Evolutionary conservation across 2,113 vertebrate genomes (phyloP).

Genomic region (Hypocryptadius cinnamomeus): DNA sequence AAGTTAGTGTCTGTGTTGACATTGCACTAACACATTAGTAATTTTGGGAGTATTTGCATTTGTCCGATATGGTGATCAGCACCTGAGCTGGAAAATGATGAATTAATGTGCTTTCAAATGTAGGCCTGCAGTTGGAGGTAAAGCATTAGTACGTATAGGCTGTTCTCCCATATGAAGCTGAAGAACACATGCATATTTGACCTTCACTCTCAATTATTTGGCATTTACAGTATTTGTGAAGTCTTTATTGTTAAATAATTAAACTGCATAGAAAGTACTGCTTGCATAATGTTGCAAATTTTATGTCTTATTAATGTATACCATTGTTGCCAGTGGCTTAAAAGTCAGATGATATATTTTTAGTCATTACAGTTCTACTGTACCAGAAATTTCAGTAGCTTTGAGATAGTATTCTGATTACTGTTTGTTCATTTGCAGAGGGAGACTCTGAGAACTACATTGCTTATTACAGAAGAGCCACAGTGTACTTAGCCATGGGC

Average conservation of each 20-base stretch:
- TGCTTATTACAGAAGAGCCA: slow-evolving; percentile 95
- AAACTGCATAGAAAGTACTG: neutral
- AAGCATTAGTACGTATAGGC: neutral
- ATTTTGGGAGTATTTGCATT: neutral
- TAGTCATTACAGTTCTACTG: neutral
- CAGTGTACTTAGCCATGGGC: slow-evolving; percentile 95
- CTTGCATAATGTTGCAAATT: neutral
- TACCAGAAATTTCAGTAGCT: neutral
- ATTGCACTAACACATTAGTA: neutral
- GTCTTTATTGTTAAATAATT: neutral
- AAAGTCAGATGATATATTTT: neutral
- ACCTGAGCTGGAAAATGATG: neutral
- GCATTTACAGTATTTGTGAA: neutral
- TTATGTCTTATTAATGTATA: neutral
- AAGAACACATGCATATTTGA: neutral
- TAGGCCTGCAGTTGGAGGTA: neutral
- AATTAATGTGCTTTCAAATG: neutral
- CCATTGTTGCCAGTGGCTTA: neutral
- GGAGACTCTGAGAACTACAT: slow-evolving; percentile 95
- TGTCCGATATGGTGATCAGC: neutral
- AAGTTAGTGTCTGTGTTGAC: neutral
- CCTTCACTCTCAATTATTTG: neutral
- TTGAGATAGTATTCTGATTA: neutral
- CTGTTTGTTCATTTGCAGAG: slow-evolving; percentile 73
- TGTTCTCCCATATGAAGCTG: neutral